Evolutionary conservation across 2,888 invertebrate species (phyloP), one percentile per base, ranked within the genome.

Genomic region (Mycalesis mineus): DNA sequence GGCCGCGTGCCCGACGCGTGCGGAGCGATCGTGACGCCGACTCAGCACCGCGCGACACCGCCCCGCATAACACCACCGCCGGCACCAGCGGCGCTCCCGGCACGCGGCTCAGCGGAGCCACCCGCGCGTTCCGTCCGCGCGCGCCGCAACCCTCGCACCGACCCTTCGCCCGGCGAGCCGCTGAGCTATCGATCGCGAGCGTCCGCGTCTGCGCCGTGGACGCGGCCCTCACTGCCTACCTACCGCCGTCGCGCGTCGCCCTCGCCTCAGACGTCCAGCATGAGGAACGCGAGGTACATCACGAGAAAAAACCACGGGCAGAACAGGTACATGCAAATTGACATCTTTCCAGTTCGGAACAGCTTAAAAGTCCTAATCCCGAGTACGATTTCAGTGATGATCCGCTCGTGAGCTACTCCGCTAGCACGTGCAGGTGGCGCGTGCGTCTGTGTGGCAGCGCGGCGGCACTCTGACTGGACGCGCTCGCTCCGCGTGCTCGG

Each of bases 221-320:
- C 67, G 65, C 61, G 66, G 66, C 72, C 67, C 68, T 65, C 72
- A 72, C 72, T n/a, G n/a, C n/a, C n/a, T n/a, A n/a, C n/a, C n/a
- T n/a, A n/a, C n/a, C n/a, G n/a, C n/a, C n/a, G 70, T 65, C 73
- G 73, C 72, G 70, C 68, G 66, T 60, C 60, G 55, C 67, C 67
- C 68, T 67, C 68, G 68, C 70, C 73, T 90, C 77, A 93, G 77
- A 93, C 91, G 82, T 92, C 91, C 77, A 92, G 87, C 91, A 93
- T 91, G 69, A 93, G 91, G 78, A 93, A 92, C 75, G 92, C 89
- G 76, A 93, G 90, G 77, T 93, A 92, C 73, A 93, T 85, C 73
- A 93, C 91, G 77, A 93, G 90, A 77, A 92, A 87, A 76, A 93
- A 88, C 93, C 93, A 93, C 74, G 93, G 93, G 72, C 92, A 92